Evolutionary conservation across 2,888 invertebrate species (phyloP).

Genomic region (Tinea pellionella): DNA sequence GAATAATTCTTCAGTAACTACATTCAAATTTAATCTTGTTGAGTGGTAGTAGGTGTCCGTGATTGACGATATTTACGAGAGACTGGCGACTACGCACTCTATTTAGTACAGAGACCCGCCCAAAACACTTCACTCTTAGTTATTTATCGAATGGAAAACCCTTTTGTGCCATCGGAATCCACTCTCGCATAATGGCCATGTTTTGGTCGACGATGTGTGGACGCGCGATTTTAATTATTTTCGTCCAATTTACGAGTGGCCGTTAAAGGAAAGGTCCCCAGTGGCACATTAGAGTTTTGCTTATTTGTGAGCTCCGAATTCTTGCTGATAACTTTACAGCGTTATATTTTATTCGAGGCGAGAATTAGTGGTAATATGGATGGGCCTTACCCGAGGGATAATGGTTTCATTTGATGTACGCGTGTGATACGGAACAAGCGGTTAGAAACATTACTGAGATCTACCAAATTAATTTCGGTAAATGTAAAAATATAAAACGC

Average conservation of each 20-base stretch:
- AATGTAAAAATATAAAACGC: not conserved
- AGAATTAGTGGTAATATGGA: slow-evolving; percentile 52
- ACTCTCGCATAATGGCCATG: slow-evolving; percentile 53
- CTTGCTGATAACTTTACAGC: slow-evolving; percentile 64
- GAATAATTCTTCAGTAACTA: not conserved
- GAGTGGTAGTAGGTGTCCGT: slow-evolving; percentile 31
- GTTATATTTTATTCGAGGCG: slow-evolving; percentile 50
- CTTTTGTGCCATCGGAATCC: slow-evolving; percentile 47
- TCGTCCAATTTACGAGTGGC: slow-evolving; percentile 66
- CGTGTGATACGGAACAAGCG: slow-evolving; percentile 13
- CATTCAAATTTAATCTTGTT: slow-evolving; percentile 52
- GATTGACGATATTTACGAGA: slow-evolving; percentile 45
- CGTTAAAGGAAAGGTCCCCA: slow-evolving; percentile 61
- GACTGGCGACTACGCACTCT: slow-evolving; percentile 23
- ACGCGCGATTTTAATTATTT: slow-evolving; percentile 67
- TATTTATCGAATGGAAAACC: slow-evolving; percentile 60
- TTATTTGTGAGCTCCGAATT: slow-evolving; percentile 45
- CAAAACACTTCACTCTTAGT: slow-evolving; percentile 30
- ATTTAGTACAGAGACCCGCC: slow-evolving; percentile 24
- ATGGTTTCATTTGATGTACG: slow-evolving; percentile 30
- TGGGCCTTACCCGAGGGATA: slow-evolving; percentile 28
- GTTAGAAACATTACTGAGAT: not conserved
- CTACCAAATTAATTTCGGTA: not conserved
- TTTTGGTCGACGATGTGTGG: slow-evolving; percentile 52
- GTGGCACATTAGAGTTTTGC: slow-evolving; percentile 52